phyloP scores from a whole-genome alignment of 2,113 vertebrate species.

The Diglossa brunneiventris region DNA sequence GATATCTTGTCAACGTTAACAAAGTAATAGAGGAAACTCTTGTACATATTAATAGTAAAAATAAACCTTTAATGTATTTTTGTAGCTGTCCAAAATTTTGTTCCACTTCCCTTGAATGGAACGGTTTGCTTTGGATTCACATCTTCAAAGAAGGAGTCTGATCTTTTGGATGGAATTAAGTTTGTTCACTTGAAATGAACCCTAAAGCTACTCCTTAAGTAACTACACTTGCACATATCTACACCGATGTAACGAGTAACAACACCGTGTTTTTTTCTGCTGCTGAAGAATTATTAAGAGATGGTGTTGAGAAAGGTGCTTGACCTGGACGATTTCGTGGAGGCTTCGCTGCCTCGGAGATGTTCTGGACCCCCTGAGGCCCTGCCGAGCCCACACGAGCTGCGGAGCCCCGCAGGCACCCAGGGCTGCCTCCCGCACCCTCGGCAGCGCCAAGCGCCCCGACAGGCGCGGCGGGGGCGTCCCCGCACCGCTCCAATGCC shows the following conservation, averaged over 20 bases:
- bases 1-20: not conserved
- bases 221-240: not conserved
- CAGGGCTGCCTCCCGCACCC: not conserved
- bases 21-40: not conserved
- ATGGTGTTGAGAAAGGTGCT: not conserved
- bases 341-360: not conserved
- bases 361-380: not conserved
- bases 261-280: not conserved
- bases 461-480: not conserved
- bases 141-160: not conserved
- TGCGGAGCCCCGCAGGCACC: not conserved
- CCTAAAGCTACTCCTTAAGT: not conserved
- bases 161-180: not conserved
- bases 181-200: not conserved
- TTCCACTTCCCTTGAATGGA: not conserved
- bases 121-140: not conserved
- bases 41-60: not conserved
- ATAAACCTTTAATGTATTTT: not conserved
- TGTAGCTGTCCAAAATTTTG: not conserved
- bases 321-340: not conserved
- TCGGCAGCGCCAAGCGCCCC: fast-evolving
- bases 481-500: not conserved
- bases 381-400: not conserved
- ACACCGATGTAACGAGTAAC: not conserved
- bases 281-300: not conserved